Base-by-base conservation (phyloP, 2,113 vertebrate species). In the Brienomyrus longianalis region DNA sequence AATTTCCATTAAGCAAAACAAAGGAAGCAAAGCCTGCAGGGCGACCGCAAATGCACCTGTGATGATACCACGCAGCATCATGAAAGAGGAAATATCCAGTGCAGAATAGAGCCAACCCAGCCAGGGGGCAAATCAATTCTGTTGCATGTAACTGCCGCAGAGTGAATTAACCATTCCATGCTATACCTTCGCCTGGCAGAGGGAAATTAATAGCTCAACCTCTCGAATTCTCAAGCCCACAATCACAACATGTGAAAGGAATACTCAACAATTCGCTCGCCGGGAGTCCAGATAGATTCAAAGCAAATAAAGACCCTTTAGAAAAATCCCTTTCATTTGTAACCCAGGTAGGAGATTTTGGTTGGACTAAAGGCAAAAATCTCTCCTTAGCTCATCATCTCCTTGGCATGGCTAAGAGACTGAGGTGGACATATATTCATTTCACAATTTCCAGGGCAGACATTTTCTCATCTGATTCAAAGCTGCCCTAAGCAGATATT, bases 301-400 rank as follows among this genome's bases (percentile, higher is more conserved):
- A 62, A 51, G 83, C 47, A 86, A 70, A 86, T 39, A 90, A 86
- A 70, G 56, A 21, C 39, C 51, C 6, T 70, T 50, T 39, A 51
- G 80, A 51, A 86, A 54, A 86, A 90, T 90, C 45, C 56, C 83
- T 51, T 45, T 8, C 54, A 43, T 86, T 62, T 89, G 21, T 21
- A 39, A 70, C 1, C 10, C 52, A 45, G 19, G n/a, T 47, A 70
- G 15, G 56, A 13, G 56, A 47, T 51, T 87, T 70, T 86, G 56
- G 74, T 90, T 52, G 43, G 89, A n/a, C 59, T 5, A 17, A 86
- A 86, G 89, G 83, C 54, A 85, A 21, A 62, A 90, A 77, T 45
- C 10, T 11, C 43, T 39, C 15, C 47, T 74, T 27, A 1, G 54
- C 89, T 85, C 43, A 52, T 86, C 56, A 50, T 51, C 19, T 56